Percentiles rank a stretch among this genome's conserved stretches.
Conservation (phyloP, 2,797 vertebrate genomes). For the Gorsachius magnificus region DNA sequence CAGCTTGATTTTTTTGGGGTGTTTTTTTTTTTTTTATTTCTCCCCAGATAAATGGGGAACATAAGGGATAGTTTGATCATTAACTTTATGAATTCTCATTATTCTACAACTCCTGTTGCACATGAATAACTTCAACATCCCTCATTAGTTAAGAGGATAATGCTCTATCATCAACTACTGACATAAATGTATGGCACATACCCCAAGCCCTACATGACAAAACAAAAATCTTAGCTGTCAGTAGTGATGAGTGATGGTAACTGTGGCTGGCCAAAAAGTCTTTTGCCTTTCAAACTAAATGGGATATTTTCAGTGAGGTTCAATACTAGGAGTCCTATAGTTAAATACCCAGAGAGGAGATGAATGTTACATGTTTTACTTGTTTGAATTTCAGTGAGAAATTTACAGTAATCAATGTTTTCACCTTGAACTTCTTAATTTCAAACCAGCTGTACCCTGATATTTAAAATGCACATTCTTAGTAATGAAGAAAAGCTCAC, state of each 20-base stretch:
- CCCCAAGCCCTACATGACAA: not conserved
- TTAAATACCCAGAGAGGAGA: not conserved
- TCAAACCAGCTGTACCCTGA: not conserved
- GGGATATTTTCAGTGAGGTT: not conserved
- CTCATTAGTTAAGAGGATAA: not conserved
- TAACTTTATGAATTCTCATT: not conserved
- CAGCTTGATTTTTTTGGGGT: not conserved
- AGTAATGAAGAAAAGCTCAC: not conserved
- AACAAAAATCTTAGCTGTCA: not conserved
- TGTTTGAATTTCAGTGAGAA: not conserved
- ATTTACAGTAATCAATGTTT: not conserved
- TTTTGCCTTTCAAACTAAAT: not conserved
- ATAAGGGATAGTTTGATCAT: not conserved
- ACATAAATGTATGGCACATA: not conserved
- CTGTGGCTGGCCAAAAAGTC: not conserved
- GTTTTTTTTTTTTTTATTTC: accelerated
- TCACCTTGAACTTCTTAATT: not conserved
- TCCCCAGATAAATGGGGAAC: not conserved
- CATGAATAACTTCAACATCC: not conserved
- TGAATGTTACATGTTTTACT: not conserved
- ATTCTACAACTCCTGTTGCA: not conserved
- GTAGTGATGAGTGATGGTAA: not conserved
- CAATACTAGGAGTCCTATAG: not conserved
- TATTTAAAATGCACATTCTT: not conserved
- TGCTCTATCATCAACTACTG: not conserved